Conservation (phyloP, 1,140 invertebrate species). For the Drosophila obscura region DNA sequence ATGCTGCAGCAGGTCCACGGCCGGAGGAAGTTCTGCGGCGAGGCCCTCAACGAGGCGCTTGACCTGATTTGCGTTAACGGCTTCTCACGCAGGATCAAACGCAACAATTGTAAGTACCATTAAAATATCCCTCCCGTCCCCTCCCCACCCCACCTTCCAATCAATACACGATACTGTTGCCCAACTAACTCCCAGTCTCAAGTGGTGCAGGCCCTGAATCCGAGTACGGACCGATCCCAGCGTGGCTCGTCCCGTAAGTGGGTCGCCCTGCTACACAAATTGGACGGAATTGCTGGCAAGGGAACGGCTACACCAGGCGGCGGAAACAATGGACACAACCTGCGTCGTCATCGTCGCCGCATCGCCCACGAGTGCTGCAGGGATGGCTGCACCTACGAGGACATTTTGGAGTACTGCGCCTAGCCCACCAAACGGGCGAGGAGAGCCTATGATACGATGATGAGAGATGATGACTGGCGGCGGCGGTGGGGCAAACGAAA, state of each 20-base stretch:
- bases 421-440: not conserved
- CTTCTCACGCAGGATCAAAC: conserved; percentile 47
- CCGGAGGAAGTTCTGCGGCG: conserved; percentile 62
- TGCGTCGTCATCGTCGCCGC: conserved; percentile 53
- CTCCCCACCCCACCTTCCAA: too few species aligned
- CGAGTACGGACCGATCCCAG: not conserved
- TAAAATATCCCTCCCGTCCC: too few species aligned
- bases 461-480: too few species aligned
- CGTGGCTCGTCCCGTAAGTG: conserved; percentile 11
- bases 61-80: conserved; percentile 67
- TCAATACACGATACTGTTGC: not conserved
- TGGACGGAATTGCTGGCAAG: not conserved
- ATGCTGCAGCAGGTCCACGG: conserved; percentile 58
- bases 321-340: conserved; percentile 18
- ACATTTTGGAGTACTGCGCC: conserved; percentile 60
- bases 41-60: conserved; percentile 59
- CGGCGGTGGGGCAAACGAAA: not conserved
- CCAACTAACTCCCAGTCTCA: conserved; percentile 17
- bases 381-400: conserved; percentile 69
- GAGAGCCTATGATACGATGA: too few species aligned
- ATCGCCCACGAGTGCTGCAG: conserved; percentile 65
- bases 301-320: not conserved
- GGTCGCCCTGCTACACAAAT: conserved; percentile 10
- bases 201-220: conserved; percentile 28
- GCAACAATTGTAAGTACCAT: conserved; percentile 60